Conservation (phyloP, 2,888 invertebrate genomes). For the Leucoma salicis region DNA sequence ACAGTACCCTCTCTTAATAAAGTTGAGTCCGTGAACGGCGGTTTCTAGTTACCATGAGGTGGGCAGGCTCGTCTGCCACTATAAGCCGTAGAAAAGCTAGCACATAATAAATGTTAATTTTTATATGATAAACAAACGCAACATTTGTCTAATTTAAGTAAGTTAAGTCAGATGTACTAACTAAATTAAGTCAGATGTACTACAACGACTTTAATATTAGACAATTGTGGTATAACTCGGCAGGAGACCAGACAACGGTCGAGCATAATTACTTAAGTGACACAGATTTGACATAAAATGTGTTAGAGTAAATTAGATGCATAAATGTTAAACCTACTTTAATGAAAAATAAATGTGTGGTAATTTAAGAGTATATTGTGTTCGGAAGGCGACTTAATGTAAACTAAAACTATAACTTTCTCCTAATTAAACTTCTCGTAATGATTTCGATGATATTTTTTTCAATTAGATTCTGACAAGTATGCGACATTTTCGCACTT, state of each 20-base stretch:
- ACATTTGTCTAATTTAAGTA: slow-evolving; percentile 11
- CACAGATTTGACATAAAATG: slow-evolving; percentile 25
- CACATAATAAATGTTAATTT: slow-evolving; percentile 26
- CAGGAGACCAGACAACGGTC: slow-evolving; percentile 34
- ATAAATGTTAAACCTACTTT: not conserved
- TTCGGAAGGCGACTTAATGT: too few relatives aligned
- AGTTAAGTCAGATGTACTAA: slow-evolving; percentile 29
- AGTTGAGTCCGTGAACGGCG: too few relatives aligned
- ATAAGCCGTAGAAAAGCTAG: too few relatives aligned
- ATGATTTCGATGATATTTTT: too few relatives aligned
- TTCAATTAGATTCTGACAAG: too few relatives aligned
- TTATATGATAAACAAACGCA: slow-evolving; percentile 33
- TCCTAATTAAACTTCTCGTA: too few relatives aligned
- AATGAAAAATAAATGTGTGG: not conserved
- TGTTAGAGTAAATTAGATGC: not conserved
- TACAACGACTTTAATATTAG: slow-evolving; percentile 30
- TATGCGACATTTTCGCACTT: too few relatives aligned
- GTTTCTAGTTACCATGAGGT: not conserved
- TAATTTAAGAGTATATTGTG: too few relatives aligned
- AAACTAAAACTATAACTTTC: too few relatives aligned
- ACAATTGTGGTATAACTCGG: slow-evolving; percentile 37
- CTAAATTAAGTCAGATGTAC: slow-evolving; percentile 25
- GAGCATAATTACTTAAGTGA: slow-evolving; percentile 28
- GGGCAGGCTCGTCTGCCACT: too few relatives aligned
- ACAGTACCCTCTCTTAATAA: too few relatives aligned